phyloP scores from a whole-genome alignment of 2,888 invertebrate genomes.

The Spisula subtruncata region DNA sequence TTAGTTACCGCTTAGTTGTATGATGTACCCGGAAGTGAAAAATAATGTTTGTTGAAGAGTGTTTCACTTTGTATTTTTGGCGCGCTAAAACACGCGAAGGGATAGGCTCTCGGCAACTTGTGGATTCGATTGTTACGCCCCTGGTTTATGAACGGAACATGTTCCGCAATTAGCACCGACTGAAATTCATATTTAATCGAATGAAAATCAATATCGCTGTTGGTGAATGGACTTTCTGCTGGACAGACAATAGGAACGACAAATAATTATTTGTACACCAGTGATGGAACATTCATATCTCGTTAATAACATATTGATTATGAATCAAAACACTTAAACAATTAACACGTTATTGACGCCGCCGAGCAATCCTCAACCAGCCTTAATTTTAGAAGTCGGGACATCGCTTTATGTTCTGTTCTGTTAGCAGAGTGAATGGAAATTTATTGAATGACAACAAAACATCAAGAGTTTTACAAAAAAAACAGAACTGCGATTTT shows the following conservation, averaged over 20 bases:
- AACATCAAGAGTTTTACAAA: background rate
- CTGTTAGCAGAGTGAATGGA: background rate
- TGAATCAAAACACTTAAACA: constrained; percentile 61
- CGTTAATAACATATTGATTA: constrained; percentile 57
- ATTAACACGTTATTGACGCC: constrained; percentile 52
- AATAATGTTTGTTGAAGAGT: too few relatives aligned
- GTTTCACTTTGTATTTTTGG: too few relatives aligned
- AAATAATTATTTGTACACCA: constrained; percentile 58
- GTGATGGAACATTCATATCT: constrained; percentile 47
- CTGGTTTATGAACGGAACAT: background rate
- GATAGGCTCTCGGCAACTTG: too few relatives aligned
- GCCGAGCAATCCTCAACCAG: constrained; percentile 30
- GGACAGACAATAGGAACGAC: constrained; percentile 39
- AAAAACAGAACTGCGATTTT: constrained; percentile 1
- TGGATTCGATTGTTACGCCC: background rate
- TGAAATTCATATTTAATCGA: background rate
- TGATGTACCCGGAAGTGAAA: too few relatives aligned
- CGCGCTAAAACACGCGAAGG: too few relatives aligned
- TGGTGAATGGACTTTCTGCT: constrained; percentile 13
- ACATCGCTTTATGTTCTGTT: background rate
- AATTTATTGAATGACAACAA: constrained; percentile 5
- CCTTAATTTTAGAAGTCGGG: constrained; percentile 26
- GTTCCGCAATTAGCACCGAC: constrained; percentile 13
- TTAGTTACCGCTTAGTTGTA: too few relatives aligned
- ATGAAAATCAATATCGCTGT: background rate